Base-by-base conservation (phyloP, 2,113 vertebrate genomes). In the Calypte anna region DNA sequence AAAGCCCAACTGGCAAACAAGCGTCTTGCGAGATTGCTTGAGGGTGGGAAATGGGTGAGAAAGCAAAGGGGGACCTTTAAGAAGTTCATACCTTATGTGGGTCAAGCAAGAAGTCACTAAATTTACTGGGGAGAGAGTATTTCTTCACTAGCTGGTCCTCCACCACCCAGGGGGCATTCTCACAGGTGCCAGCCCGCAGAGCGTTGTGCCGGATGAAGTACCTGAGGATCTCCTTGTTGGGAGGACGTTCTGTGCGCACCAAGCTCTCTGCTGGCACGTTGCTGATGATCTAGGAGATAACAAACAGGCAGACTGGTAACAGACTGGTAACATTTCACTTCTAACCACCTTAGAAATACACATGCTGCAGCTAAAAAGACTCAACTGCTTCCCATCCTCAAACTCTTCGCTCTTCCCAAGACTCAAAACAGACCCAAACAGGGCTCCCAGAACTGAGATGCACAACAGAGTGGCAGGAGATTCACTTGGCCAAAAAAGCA, bases 181-280 rank as follows among this genome's bases (percentile, higher is more conserved):
- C 99, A 53, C 98, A 99, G 1, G 97, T 98, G 55, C 99, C 99
- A 8, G 99, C 97, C 55, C 99, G 98, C 30, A 99, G 96, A 0
- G 99, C 98, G 2, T 99, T 98, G 84, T 99, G 99, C 36, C 99
- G 98, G 97, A 99, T 99, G 94, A 99, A 99, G 91, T 99, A 99
- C 30, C 99, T 98, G 96, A 99, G 98, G 81, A 99, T 99, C 97
- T 99, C 99, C 95, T 99, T 99, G 97, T 99, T 99, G 50, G 99
- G 99, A 66, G 99, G 99, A 3, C 99, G 98, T 81, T 99, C 99
- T 1, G 99, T 98, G 57, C 99, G 98, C 79, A 97, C 98, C 53
- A 99, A 98, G 93, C 98, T 99, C 76, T 99, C 99, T 44, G 95
- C 98, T 44, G 99, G 99, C 50, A 99, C 99, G 0, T 98, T 98